These are phyloP conservation scores for Catostylus mosaicus DNA, from an alignment of 30 jellyfish, hydroid and myxozoan genomes.

Conservation along the genomic window DNA sequence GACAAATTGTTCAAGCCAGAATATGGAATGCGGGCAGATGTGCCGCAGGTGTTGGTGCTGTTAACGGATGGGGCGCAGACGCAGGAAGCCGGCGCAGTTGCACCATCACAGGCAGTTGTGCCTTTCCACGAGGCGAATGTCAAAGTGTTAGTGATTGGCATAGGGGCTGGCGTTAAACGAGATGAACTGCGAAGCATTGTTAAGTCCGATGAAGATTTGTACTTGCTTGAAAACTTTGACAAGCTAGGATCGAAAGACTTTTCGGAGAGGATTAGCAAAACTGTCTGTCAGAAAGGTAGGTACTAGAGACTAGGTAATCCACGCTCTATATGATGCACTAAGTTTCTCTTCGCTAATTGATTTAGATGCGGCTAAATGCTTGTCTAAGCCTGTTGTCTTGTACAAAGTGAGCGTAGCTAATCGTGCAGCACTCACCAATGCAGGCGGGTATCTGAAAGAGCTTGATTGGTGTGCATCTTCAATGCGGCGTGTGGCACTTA, in stretches of 20 bases:
- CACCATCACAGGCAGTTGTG: conserved; percentile 33
- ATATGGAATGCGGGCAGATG: conserved; percentile 60
- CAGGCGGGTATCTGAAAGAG: no score
- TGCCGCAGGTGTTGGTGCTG: conserved; percentile 52
- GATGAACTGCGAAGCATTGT: conserved; percentile 32
- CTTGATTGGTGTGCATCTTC: no score
- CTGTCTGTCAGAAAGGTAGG: conserved; percentile 64
- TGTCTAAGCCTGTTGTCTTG: no score
- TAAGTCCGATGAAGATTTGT: conserved; percentile 32
- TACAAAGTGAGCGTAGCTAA: no score
- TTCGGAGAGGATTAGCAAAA: conserved; percentile 14
- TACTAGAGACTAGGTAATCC: no score
- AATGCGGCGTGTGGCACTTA: no score
- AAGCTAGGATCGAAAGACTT: conserved; percentile 37
- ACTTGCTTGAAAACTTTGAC: conserved; percentile 39
- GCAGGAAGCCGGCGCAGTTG: conserved; percentile 15
- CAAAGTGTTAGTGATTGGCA: conserved; percentile 57
- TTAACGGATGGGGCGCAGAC: conserved; percentile 67
- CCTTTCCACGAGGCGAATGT: conserved; percentile 53
- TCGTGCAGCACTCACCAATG: no score
- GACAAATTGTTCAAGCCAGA: conserved; percentile 39
- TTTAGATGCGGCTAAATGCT: no score
- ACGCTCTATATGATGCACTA: no score
- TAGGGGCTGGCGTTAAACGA: conserved; percentile 36
- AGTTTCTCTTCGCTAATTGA: no score